These are phyloP conservation scores for Myotis lucifugus DNA, from an alignment of 2,113 vertebrate species.

Conservation along the genomic window DNA sequence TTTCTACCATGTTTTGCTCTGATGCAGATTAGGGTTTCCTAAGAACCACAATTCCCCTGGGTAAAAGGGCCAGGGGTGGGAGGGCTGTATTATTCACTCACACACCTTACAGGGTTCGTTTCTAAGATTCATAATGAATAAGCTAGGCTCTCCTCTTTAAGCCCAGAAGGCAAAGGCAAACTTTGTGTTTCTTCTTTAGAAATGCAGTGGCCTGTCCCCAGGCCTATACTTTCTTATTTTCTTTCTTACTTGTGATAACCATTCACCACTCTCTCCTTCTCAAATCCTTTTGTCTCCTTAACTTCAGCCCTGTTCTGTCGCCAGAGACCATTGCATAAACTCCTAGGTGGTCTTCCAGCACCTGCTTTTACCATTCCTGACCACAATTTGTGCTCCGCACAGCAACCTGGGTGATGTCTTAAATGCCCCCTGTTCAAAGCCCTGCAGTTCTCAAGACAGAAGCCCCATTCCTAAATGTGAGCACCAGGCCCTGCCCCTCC, in stretches of 20 bases:
- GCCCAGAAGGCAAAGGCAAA: background rate
- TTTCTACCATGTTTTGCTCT: background rate
- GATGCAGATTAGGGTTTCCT: background rate
- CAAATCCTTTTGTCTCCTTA: background rate
- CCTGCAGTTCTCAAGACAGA: background rate
- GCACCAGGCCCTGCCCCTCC: too few relatives aligned
- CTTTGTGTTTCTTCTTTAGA: background rate
- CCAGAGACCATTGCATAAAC: background rate
- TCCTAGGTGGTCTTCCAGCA: background rate
- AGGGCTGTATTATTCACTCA: background rate
- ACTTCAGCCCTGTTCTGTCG: background rate
- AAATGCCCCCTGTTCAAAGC: background rate
- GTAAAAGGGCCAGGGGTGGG: background rate
- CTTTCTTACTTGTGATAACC: background rate
- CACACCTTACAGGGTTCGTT: background rate
- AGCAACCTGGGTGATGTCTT: background rate
- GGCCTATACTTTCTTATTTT: background rate
- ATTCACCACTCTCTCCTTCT: background rate
- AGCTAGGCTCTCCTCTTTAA: background rate
- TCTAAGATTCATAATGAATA: background rate
- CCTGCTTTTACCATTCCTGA: background rate
- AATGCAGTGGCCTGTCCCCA: background rate
- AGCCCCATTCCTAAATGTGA: background rate
- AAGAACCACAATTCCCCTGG: background rate
- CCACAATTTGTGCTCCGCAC: background rate